Evolutionary conservation across 1,140 invertebrate genomes (phyloP).

Genomic region (Pentalonia nigronervosa): DNA sequence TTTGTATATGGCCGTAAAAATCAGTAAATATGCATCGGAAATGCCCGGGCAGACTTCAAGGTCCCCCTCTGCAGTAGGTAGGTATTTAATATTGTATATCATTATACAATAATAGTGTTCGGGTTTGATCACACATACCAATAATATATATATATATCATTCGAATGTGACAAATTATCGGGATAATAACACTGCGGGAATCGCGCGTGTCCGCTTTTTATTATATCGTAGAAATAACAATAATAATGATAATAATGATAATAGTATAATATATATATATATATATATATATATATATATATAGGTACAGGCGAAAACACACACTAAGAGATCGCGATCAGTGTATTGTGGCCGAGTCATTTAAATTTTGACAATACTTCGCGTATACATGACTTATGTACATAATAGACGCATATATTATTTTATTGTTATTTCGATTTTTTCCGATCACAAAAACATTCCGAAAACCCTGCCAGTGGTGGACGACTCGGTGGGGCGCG

Average conservation of each 20-base stretch:
- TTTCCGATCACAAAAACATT: conserved; percentile 14
- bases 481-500: neutral
- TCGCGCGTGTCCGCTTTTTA: conserved; percentile 44
- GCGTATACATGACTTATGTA: neutral
- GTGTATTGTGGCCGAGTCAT: conserved; percentile 7
- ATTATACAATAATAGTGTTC: neutral
- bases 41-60: conserved; percentile 29
- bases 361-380: conserved; percentile 10
- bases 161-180: conserved; percentile 49
- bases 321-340: neutral
- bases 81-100: neutral
- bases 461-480: neutral
- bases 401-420: neutral
- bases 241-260: neutral
- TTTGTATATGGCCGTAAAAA: conserved; percentile 2
- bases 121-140: neutral
- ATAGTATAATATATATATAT: no score
- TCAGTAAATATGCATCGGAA: neutral
- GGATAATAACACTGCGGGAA: conserved; percentile 50
- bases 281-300: no score
- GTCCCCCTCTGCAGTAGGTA: neutral
- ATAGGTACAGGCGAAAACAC: neutral
- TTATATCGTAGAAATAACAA: conserved; percentile 22
- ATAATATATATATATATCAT: neutral
- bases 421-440: neutral